These are phyloP conservation scores for Nineta flava DNA, from an alignment of 2,888 invertebrate species.

Conservation along the genomic window DNA sequence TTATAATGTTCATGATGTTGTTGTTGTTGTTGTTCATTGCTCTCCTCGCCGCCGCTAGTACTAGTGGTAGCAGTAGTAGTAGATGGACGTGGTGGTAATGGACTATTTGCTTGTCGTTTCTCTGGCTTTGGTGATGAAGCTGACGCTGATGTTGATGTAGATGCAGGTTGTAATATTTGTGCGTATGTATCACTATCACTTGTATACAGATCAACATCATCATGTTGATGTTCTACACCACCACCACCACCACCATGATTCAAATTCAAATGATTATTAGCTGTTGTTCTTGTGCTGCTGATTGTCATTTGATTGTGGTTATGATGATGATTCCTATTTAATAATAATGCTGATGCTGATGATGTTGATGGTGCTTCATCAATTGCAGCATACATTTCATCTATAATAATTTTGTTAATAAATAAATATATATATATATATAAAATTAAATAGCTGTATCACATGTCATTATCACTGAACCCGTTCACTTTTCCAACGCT, in stretches of 20 bases:
- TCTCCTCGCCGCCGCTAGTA: conserved; percentile 13
- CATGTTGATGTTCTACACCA: no score
- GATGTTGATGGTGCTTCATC: conserved; percentile 42
- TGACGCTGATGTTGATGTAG: conserved; percentile 33
- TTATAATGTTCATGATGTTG: no score
- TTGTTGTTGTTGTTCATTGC: no score
- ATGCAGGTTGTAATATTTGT: conserved; percentile 47
- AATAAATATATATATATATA: background rate
- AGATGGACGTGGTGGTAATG: conserved; percentile 62
- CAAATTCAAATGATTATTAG: no score
- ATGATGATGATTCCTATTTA: conserved; percentile 25
- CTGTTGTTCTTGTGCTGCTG: no score
- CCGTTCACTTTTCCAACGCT: no score
- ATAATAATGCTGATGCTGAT: no score
- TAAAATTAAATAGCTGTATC: background rate
- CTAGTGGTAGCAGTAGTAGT: conserved; percentile 16
- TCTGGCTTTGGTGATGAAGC: conserved; percentile 80
- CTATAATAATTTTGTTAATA: no score
- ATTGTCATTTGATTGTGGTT: no score
- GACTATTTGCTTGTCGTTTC: conserved; percentile 79
- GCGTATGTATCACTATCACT: conserved; percentile 79
- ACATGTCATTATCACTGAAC: background rate
- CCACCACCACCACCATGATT: no score
- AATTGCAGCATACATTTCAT: conserved; percentile 84
- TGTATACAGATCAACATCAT: conserved; percentile 31